Percentiles rank a stretch among this genome's conserved stretches.
phyloP scores from a whole-genome alignment of 2,888 invertebrate species.

The Ptilodon capucinus region DNA sequence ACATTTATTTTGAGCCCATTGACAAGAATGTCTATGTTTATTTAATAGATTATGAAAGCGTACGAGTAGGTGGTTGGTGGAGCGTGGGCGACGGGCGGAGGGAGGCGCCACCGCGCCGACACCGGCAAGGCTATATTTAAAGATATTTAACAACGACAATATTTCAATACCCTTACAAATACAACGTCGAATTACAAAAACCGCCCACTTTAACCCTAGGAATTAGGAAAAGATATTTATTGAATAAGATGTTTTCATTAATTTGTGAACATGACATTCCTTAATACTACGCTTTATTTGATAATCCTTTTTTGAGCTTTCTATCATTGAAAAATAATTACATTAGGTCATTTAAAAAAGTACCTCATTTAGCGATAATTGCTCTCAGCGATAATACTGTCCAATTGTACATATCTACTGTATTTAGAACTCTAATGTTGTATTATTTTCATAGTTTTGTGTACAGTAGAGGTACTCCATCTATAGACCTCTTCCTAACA shows the following conservation, averaged over 20 bases:
- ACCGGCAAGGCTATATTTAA: constrained; percentile 22
- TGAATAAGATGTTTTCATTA: not conserved
- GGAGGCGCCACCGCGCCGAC: constrained; percentile 9
- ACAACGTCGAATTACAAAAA: constrained; percentile 16
- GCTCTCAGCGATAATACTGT: too few relatives aligned
- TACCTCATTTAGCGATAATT: too few relatives aligned
- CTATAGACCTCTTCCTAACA: too few relatives aligned
- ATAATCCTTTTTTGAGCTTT: too few relatives aligned
- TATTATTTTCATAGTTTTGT: too few relatives aligned
- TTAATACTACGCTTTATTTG: too few relatives aligned
- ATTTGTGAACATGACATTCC: too few relatives aligned
- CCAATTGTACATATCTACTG: too few relatives aligned
- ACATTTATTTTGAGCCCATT: not conserved
- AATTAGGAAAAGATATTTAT: not conserved
- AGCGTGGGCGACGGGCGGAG: constrained; percentile 1
- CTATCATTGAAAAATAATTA: too few relatives aligned
- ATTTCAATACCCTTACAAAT: constrained; percentile 25
- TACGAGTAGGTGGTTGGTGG: constrained; percentile 20
- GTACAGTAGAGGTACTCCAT: too few relatives aligned
- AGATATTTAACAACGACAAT: constrained; percentile 25
- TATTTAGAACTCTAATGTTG: too few relatives aligned
- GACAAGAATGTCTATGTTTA: not conserved
- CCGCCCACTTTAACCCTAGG: constrained; percentile 3
- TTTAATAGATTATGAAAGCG: constrained; percentile 25
- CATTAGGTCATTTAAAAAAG: too few relatives aligned